Evolutionary conservation across 1,140 invertebrate species (phyloP).

Genomic region (Calliopsis andreniformis): DNA sequence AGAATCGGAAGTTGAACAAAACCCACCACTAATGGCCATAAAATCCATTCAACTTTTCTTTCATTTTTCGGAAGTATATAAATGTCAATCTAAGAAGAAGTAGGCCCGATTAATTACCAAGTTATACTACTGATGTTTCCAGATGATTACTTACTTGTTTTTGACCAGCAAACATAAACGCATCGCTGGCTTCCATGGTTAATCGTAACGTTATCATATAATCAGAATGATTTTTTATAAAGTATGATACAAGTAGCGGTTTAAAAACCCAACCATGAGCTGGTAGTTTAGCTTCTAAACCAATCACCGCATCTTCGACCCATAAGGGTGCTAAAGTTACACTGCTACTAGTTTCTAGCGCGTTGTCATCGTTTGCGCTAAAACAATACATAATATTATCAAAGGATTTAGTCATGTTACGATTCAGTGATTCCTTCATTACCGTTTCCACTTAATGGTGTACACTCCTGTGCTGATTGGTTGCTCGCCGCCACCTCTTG

Average conservation of each 20-base stretch:
- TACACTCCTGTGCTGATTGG: constrained; percentile 86
- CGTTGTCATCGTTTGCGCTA: constrained; percentile 69
- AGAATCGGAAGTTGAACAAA: constrained; percentile 84
- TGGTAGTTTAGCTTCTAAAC: constrained; percentile 87
- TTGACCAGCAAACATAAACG: constrained; percentile 95
- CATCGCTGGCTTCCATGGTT: constrained; percentile 90
- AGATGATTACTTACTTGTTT: constrained; percentile 85
- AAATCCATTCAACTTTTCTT: constrained; percentile 83
- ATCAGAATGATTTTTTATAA: constrained; percentile 87
- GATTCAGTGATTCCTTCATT: constrained; percentile 60
- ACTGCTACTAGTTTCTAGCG: constrained; percentile 79
- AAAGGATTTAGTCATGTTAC: background rate
- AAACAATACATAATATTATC: constrained; percentile 45
- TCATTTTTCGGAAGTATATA: constrained; percentile 83
- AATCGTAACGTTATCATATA: constrained; percentile 88
- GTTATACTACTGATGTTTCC: background rate
- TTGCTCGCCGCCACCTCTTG: constrained; percentile 81
- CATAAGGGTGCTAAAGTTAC: constrained; percentile 83
- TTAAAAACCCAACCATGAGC: constrained; percentile 88
- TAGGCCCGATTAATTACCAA: background rate
- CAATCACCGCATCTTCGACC: constrained; percentile 87
- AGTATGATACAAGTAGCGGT: constrained; percentile 87
- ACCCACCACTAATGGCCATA: constrained; percentile 84
- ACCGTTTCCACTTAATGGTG: constrained; percentile 89
- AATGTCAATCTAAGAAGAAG: constrained; percentile 80